phyloP scores from a whole-genome alignment of 2,113 vertebrate species.

The Rhea pennata region DNA sequence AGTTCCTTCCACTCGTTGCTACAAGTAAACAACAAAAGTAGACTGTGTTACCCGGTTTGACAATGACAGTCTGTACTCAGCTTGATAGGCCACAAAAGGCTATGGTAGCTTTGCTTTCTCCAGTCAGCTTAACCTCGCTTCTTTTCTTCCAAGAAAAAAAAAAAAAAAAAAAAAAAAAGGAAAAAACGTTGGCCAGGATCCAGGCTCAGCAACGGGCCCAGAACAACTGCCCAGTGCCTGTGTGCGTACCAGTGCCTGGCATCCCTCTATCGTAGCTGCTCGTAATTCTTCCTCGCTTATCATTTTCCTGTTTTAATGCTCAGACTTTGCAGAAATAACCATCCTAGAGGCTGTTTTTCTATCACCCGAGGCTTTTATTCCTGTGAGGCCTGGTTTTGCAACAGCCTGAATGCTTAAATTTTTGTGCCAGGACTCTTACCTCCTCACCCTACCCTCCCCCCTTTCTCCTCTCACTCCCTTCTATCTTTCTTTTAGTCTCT shows the following conservation, averaged over 20 bases:
- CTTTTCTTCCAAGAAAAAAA: neutral
- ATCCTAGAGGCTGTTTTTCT: neutral
- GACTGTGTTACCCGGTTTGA: conserved; percentile 44
- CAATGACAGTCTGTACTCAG: conserved; percentile 26
- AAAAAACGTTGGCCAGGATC: neutral
- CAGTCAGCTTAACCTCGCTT: neutral
- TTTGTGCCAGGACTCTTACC: neutral
- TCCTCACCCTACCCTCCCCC: neutral
- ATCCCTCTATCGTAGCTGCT: neutral
- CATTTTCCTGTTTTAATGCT: neutral
- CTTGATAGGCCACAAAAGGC: neutral
- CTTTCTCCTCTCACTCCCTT: neutral
- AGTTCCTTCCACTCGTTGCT: conserved; percentile 1
- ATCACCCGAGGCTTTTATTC: neutral
- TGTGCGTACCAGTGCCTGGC: neutral
- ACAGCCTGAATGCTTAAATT: neutral
- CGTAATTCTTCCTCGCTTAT: neutral
- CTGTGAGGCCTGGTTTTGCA: neutral
- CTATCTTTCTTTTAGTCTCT: neutral
- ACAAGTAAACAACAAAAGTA: conserved; percentile 55
- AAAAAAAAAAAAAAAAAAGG: neutral
- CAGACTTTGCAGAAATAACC: neutral
- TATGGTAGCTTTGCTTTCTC: conserved; percentile 25
- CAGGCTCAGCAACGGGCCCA: neutral
- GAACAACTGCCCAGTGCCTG: neutral